phyloP scores from a whole-genome alignment of 2,797 vertebrate genomes.

The Neosilurus hyrtlii region DNA sequence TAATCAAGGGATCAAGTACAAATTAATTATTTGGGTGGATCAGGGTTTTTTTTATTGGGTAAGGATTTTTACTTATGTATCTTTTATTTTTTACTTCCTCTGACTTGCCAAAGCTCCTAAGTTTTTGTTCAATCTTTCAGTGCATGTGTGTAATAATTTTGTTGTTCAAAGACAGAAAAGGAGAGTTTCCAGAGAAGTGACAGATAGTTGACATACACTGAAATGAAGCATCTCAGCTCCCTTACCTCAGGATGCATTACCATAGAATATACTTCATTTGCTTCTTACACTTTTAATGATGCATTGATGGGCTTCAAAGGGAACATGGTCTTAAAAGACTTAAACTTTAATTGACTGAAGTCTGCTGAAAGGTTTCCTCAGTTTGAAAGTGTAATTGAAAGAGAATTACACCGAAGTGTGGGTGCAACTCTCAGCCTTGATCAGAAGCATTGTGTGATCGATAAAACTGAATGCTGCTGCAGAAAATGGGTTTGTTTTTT shows the following conservation, averaged over 20 bases:
- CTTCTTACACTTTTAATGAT: background rate
- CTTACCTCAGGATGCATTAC: background rate
- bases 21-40: too few species aligned
- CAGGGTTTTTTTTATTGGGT: background rate
- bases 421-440: background rate
- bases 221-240: background rate
- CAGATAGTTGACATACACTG: background rate
- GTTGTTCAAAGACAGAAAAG: background rate
- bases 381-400: background rate
- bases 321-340: background rate
- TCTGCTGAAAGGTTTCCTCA: background rate
- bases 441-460: constrained; percentile 23
- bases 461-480: constrained; percentile 11
- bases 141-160: background rate
- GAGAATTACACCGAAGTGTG: background rate
- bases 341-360: constrained; percentile 7
- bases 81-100: background rate
- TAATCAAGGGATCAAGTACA: too few species aligned
- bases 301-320: too few species aligned
- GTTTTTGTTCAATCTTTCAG: background rate
- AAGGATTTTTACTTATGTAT: background rate
- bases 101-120: background rate
- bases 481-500: constrained; percentile 5
- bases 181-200: background rate
- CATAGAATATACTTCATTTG: background rate